Evolutionary conservation across 2,888 invertebrate genomes (phyloP), one percentile per base, ranked within the genome.

Genomic region (Hirudinaria manillensis): DNA sequence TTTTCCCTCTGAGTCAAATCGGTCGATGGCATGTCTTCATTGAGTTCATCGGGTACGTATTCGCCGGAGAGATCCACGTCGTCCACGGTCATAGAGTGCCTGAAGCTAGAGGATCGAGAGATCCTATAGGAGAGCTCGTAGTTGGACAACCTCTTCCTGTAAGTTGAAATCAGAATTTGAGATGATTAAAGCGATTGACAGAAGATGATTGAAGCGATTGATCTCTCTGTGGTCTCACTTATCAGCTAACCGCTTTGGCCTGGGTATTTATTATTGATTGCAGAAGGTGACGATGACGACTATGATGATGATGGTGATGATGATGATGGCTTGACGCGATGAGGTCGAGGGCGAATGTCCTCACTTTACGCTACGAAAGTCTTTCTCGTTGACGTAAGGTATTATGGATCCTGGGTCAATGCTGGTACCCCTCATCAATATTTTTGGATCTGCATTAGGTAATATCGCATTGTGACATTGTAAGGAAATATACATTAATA

Each of bases 81-180:
- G 36, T 68, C 68, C 7, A 32, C 68, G 13, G 36, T 34, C n/a
- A 24, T 61, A 16, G 29, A 16, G 21, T 61, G 24, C 10, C 19
- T 61, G 61, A 61, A 61, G n/a, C 61, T 61, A n/a, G 61, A 27
- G 1, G 24, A 27, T 29, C 29, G 24, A 29, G 10, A 21, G 61
- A 27, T 61, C 68, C 68, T 13, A 32, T 34, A 68, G 36, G 68
- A 34, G 36, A 36, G 32, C 36, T 68, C 68, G 6, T 68, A 34
- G 68, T 68, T 68, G 36, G 68, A 68, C 36, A 68, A n/a, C 36
- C 32, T 24, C 68, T 68, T 68, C 7, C 68, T 68, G 68, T 1
- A 29, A 61, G 29, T 29, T 27, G 13, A 61, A 61, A 19, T 61
- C 27, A 45, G 45, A 45, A 1, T 16, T 45, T 45, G 1, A n/a